Evolutionary conservation across 2,113 vertebrate species (phyloP).

Genomic region (Cryptoleucopteryx plumbea): DNA sequence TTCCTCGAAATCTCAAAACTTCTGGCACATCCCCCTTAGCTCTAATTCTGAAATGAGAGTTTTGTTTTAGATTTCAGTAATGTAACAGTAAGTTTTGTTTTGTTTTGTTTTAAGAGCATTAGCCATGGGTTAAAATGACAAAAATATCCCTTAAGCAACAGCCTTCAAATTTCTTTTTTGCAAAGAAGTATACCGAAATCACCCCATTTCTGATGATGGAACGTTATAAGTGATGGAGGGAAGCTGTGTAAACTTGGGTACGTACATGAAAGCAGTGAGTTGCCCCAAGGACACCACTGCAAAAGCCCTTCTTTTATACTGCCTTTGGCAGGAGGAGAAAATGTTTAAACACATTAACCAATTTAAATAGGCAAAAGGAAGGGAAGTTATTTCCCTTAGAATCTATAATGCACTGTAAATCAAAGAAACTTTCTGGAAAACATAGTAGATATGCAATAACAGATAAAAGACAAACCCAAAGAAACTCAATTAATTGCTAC

Average conservation of each 20-base stretch:
- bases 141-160: background rate
- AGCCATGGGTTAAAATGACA: background rate
- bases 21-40: background rate
- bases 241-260: background rate
- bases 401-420: background rate
- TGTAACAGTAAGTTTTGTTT: background rate
- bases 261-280: background rate
- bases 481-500: background rate
- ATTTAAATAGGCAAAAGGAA: background rate
- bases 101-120: background rate
- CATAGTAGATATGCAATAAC: background rate
- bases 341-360: background rate
- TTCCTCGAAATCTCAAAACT: background rate
- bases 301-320: background rate
- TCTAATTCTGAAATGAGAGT: background rate
- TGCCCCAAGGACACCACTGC: background rate
- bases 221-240: background rate
- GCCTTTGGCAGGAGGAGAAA: background rate
- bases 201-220: background rate
- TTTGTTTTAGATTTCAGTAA: background rate
- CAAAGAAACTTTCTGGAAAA: slow-evolving; percentile 16
- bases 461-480: slow-evolving; percentile 2
- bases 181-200: background rate
- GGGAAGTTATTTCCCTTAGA: background rate
- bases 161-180: background rate